Conservation (phyloP, 2,797 vertebrate species). For the Jordanella pulchra region DNA sequence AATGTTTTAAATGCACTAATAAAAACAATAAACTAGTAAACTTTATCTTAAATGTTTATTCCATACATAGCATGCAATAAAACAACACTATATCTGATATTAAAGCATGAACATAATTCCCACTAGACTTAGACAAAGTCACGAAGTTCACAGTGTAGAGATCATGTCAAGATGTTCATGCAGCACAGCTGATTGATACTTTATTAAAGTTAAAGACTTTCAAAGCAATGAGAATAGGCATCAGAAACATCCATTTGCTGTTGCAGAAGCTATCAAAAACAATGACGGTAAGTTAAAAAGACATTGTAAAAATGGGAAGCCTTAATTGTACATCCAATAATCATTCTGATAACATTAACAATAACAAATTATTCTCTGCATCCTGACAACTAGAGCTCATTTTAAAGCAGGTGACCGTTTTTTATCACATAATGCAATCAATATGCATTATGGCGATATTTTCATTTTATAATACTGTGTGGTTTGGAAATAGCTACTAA, state of each 20-base stretch:
- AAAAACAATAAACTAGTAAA: background rate
- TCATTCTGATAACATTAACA: background rate
- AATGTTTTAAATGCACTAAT: background rate
- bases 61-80: conserved; percentile 6
- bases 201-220: conserved; percentile 1
- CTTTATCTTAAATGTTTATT: background rate
- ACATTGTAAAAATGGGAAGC: conserved; percentile 1
- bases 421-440: background rate
- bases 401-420: background rate
- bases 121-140: background rate
- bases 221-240: background rate
- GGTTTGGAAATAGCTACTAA: background rate
- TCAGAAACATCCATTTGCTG: background rate
- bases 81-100: conserved; percentile 1
- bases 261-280: background rate
- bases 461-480: conserved; percentile 18
- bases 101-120: conserved; percentile 7
- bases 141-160: conserved; percentile 11
- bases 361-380: background rate
- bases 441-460: background rate
- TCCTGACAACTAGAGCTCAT: background rate
- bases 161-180: conserved; percentile 6
- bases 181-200: conserved; percentile 5
- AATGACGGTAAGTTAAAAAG: background rate
- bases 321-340: background rate